Conservation (phyloP, 2,888 invertebrate species). For the Sericinus montela region DNA sequence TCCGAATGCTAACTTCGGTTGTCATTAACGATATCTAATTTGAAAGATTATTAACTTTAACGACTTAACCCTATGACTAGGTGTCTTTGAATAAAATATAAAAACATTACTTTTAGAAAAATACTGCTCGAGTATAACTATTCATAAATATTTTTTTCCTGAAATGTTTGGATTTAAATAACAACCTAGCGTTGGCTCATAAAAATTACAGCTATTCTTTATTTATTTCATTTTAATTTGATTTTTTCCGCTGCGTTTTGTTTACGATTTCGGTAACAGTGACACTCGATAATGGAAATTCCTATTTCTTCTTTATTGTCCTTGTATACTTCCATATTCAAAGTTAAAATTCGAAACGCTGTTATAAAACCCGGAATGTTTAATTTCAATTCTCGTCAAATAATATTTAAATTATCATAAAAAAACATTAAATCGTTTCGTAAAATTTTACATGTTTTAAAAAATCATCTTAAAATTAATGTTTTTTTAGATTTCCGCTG, state of each 20-base stretch:
- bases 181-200: too few relatives aligned
- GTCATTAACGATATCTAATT: not conserved
- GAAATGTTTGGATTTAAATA: too few relatives aligned
- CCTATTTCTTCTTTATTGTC: not conserved
- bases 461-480: not conserved
- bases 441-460: not conserved
- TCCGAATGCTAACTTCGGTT: not conserved
- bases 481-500: slow-evolving; percentile 2
- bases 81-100: too few relatives aligned
- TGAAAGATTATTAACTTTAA: too few relatives aligned
- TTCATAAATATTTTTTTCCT: too few relatives aligned
- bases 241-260: too few relatives aligned
- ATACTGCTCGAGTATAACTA: too few relatives aligned
- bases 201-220: too few relatives aligned
- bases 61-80: too few relatives aligned
- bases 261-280: too few relatives aligned
- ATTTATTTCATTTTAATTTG: too few relatives aligned
- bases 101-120: too few relatives aligned
- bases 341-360: not conserved
- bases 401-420: not conserved
- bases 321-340: not conserved
- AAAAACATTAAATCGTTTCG: not conserved
- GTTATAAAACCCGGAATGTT: not conserved
- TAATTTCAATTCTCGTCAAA: not conserved
- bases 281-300: not conserved